Evolutionary conservation across 2,888 invertebrate genomes (phyloP), one percentile per base, ranked within the genome.

Genomic region (Danaus chrysippus): DNA sequence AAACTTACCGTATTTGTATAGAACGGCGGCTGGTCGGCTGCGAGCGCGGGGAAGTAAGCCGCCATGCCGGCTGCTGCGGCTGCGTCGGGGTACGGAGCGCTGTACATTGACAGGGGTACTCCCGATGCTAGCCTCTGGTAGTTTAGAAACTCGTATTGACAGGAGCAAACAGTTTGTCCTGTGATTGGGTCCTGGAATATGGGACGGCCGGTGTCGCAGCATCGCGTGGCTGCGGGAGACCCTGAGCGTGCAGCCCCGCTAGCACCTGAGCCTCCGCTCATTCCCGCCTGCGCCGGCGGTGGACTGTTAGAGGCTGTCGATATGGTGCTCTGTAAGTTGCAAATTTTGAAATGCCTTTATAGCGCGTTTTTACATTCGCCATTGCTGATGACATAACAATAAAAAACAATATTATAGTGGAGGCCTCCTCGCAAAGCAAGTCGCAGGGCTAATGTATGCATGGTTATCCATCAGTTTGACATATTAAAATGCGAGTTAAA

Each of bases 131-230:
- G 92, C 79, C 96, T 93, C 89, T 96, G 96, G 91, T 96, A 96
- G 88, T 94, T 94, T 76, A 97, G 93, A 75, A 97, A 93, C 90
- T 96, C 96, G 91, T 96, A 96, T 86, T 97, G 97, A 87, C 97
- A 97, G 76, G 96, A 96, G 91, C 97, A 97, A 69, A 97, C 94
- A 62, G 95, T 96, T 87, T 96, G 96, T 61, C 97, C 96, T 72
- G 96, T 96, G 73, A 96, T 93, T 54, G 97, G 97, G 87, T 97
- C 97, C 81, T 96, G 96, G 91, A 96, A 96, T 82, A 97, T 94
- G 69, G 97, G 95, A 77, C 97, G 93, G 71, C 97, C 97, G 71
- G 97, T 96, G 92, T 98, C 97, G 92, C 98, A 97, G 92, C 98
- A 97, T 76, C 96, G 89, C 67, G 92, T 89, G 71, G 93, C 91